phyloP scores from a whole-genome alignment of 2,888 invertebrate species.

The Lasioglossum villosulum region DNA sequence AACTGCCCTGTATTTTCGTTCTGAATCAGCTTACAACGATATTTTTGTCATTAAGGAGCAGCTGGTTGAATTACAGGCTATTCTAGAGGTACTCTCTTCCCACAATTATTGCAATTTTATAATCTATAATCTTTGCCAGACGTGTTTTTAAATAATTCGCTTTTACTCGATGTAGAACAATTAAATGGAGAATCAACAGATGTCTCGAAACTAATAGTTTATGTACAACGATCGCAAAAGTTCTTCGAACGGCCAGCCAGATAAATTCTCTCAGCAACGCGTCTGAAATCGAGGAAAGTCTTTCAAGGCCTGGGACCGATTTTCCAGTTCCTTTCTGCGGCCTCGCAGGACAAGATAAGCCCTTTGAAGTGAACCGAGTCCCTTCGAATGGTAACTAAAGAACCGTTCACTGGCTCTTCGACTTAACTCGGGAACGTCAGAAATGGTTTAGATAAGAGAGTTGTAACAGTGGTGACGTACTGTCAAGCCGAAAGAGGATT shows the following conservation, averaged over 20 bases:
- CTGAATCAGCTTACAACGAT: neutral
- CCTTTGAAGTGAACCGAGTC: constrained; percentile 2
- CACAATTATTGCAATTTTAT: neutral
- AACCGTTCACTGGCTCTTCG: neutral
- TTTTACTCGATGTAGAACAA: neutral
- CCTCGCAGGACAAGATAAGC: constrained; percentile 7
- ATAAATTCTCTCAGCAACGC: neutral
- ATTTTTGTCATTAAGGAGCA: neutral
- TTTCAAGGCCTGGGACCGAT: neutral
- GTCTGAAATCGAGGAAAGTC: neutral
- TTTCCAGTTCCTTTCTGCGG: neutral
- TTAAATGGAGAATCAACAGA: neutral
- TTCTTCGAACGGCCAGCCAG: neutral
- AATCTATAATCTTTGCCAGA: neutral
- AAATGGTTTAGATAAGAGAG: constrained; percentile 1
- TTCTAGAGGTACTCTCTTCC: neutral
- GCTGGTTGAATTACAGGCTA: neutral
- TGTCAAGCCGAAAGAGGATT: neutral
- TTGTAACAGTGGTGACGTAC: neutral
- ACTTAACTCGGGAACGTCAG: neutral
- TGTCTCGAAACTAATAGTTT: neutral
- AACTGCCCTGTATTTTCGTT: neutral
- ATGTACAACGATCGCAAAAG: neutral
- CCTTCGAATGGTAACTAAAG: constrained; percentile 11
- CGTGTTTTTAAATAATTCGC: neutral